A percentile compares a stretch with the other conserved stretches of the same genome.
Conservation (phyloP, 2,797 vertebrate genomes). For the Pelodytes ibericus region DNA sequence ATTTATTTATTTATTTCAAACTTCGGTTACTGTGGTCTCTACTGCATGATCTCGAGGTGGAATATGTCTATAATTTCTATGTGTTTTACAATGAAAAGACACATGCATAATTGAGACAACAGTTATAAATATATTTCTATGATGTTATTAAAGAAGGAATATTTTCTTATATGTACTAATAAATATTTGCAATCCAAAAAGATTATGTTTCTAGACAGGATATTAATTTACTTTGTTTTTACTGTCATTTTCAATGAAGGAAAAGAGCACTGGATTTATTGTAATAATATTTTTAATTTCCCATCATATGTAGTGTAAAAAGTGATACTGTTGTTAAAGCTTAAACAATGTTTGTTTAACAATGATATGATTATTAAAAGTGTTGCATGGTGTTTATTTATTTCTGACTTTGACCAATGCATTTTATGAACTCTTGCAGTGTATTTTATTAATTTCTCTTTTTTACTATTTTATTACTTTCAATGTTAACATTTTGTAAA, state of each 20-base stretch:
- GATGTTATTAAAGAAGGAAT: neutral
- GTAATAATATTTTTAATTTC: constrained; percentile 16
- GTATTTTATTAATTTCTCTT: constrained; percentile 35
- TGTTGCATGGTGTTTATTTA: constrained; percentile 52
- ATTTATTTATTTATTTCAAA: neutral
- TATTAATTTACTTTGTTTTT: neutral
- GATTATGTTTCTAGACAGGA: neutral
- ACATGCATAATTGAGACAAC: neutral
- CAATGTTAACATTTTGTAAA: constrained; percentile 45
- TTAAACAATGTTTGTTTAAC: constrained; percentile 38
- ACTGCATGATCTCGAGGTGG: neutral
- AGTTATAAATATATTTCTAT: neutral
- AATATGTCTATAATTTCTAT: neutral
- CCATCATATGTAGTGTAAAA: constrained; percentile 27
- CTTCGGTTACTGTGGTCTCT: neutral
- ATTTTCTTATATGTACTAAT: constrained; percentile 2
- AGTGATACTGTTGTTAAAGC: constrained; percentile 45
- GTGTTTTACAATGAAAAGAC: neutral
- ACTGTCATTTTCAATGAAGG: constrained; percentile 43
- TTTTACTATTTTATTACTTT: constrained; percentile 37
- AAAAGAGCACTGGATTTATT: constrained; percentile 35
- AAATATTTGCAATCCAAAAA: neutral
- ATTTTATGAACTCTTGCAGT: constrained; percentile 33
- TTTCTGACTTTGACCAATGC: constrained; percentile 29
- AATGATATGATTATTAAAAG: constrained; percentile 28